Evolutionary conservation across 1,140 invertebrate species (phyloP).

Genomic region (Pomacea maculata): DNA sequence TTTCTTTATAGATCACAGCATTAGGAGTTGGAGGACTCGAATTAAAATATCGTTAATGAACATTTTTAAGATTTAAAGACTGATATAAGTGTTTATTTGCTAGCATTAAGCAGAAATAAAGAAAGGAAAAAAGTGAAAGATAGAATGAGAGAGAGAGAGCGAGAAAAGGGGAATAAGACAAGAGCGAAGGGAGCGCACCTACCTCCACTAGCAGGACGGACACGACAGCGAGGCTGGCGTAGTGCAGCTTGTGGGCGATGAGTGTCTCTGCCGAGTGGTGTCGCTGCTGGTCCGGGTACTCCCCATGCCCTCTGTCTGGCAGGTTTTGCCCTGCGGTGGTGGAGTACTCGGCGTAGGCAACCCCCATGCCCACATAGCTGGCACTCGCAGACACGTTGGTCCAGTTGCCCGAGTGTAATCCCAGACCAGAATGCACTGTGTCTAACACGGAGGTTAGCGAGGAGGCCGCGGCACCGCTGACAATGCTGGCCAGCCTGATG

Average conservation of each 20-base stretch:
- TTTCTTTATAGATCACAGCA: no score
- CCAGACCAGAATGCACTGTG: slow-evolving; percentile 4
- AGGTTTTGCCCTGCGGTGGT: no score
- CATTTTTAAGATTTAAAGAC: no score
- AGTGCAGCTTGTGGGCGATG: slow-evolving; percentile 39
- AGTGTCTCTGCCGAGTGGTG: slow-evolving; percentile 21
- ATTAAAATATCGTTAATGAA: no score
- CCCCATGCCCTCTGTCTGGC: background rate
- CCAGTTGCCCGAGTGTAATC: background rate
- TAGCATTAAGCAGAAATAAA: no score
- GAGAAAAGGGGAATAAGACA: background rate
- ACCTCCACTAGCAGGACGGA: slow-evolving; percentile 37
- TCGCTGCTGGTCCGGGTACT: background rate
- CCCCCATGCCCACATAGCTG: background rate
- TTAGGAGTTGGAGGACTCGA: no score
- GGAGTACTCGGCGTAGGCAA: background rate
- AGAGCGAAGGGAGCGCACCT: background rate
- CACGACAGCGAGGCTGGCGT: slow-evolving; percentile 34
- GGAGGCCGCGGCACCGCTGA: no score
- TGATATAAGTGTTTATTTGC: no score
- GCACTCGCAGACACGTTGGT: background rate
- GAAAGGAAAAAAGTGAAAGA: slow-evolving; percentile 7
- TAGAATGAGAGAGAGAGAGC: background rate
- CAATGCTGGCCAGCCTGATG: no score
- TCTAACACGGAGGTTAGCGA: background rate